Percentiles rank a stretch among this genome's conserved stretches.
phyloP scores from a whole-genome alignment of 2,797 vertebrate species.

The Linurgus olivaceus region DNA sequence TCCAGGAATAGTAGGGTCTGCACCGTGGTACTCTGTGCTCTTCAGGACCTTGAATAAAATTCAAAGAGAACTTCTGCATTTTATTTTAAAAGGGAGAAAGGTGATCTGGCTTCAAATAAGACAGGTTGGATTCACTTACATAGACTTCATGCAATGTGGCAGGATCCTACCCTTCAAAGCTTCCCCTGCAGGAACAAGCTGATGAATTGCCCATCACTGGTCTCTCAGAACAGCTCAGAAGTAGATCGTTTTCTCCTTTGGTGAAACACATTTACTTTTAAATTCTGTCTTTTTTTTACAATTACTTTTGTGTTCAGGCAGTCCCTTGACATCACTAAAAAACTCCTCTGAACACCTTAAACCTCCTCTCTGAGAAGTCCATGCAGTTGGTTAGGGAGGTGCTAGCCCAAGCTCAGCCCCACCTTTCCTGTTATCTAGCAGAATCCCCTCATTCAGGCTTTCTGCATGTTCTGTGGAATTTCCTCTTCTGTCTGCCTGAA shows the following conservation, averaged over 20 bases:
- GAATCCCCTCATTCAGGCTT: background rate
- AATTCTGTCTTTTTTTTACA: background rate
- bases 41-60: background rate
- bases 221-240: background rate
- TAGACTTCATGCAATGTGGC: background rate
- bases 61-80: background rate
- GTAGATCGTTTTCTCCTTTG: background rate
- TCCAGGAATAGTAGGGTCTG: background rate
- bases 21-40: background rate
- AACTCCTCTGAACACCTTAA: background rate
- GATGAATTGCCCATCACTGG: background rate
- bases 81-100: background rate
- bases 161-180: background rate
- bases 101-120: background rate
- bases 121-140: background rate
- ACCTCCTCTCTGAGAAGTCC: background rate
- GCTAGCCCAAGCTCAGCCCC: background rate
- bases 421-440: constrained; percentile 22
- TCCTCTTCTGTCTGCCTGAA: constrained; percentile 49
- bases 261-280: background rate
- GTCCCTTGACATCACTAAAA: background rate
- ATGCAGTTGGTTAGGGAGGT: background rate
- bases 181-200: background rate
- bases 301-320: background rate
- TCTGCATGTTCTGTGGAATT: background rate